Evolutionary conservation across 1,140 invertebrate genomes (phyloP), one percentile per base, ranked within the genome.

Genomic region (Penaeus vannamei): DNA sequence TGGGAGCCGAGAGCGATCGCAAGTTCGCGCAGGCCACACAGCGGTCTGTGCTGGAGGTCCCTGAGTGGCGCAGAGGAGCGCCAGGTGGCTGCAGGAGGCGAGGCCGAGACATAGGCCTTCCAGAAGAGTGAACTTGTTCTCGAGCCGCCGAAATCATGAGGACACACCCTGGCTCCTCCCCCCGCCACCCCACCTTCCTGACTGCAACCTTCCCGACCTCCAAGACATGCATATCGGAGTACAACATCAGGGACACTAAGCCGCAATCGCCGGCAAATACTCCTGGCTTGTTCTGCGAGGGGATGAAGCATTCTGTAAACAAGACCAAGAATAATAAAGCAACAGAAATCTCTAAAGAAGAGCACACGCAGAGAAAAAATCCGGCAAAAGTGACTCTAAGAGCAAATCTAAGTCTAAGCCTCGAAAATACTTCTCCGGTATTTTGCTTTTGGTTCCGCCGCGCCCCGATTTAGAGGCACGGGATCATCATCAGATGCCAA

Each of bases 211-310:
- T 86, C 29, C 85, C 85, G 20, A 80, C 23, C 59, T 80, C n/a
- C 64, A 87, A 76, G 22, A 87, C 61, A 29, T 90, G 88, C 53
- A 61, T 90, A 29, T 90, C 88, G 23, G 84, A 90, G 62, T 85
- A 90, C 84, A 81, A 85, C 26, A 69, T 90, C 46, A 84, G 84
- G 42, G 79, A 81, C 62, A 69, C 84, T 19, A 32, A 81, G 53
- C 84, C 72, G 3, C 53, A 53, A 12, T 19, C 26, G 61, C 20
- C 83, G 17, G 32, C 69, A 46, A 59, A 72, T 22, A 22, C 84
- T 2, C 80, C 76, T 32, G 53, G 76, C 20, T 84, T 80, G 12
- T 66, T 83, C 42, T n/a, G 62, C 20, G 76, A 69, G 36, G 80
- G 60, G 32, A 72, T 83, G 32, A 83, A 87, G 64, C 32, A 62